Conservation (phyloP, 2,113 vertebrate species). For the Calypte anna region DNA sequence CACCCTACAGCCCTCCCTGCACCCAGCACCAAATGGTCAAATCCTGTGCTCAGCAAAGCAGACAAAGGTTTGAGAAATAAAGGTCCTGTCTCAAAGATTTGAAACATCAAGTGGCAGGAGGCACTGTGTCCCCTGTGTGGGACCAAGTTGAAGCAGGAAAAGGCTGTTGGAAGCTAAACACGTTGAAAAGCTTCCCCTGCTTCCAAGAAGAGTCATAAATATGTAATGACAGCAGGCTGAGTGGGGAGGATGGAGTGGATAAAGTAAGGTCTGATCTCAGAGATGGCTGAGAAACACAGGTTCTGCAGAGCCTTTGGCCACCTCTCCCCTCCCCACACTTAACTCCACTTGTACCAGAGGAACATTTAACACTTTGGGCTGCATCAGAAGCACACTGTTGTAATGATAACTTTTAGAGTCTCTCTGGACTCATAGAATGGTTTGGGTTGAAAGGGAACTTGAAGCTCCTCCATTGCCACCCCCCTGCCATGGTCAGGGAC, state of each 20-base stretch:
- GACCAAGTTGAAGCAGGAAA: not conserved
- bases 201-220: not conserved
- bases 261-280: not conserved
- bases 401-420: not conserved
- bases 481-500: too few relatives aligned
- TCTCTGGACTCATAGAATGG: not conserved
- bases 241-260: not conserved
- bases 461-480: too few relatives aligned
- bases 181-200: not conserved
- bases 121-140: fast-evolving
- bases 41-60: not conserved
- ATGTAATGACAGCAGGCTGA: fast-evolving
- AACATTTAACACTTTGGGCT: not conserved
- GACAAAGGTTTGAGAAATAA: too few relatives aligned
- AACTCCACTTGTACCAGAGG: not conserved
- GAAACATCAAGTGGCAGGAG: not conserved
- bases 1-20: not conserved
- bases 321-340: not conserved
- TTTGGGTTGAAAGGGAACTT: too few relatives aligned
- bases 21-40: not conserved
- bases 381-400: not conserved
- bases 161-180: fast-evolving
- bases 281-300: fast-evolving
- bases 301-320: fast-evolving
- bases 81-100: too few relatives aligned